These are phyloP conservation scores for Macrochelys suwanniensis DNA, from an alignment of 2,797 vertebrate genomes.

Conservation along the genomic window DNA sequence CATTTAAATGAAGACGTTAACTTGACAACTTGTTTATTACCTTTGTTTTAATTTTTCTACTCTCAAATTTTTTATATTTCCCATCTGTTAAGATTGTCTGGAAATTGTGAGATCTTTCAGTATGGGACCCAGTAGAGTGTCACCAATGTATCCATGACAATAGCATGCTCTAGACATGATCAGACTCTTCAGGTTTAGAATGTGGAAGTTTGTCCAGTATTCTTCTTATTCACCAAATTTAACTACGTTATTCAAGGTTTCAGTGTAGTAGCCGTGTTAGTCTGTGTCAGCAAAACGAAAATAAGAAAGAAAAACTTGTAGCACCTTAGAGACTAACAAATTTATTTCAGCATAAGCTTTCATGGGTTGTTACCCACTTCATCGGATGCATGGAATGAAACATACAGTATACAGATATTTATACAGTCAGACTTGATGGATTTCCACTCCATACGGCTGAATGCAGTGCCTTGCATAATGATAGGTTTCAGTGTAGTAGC, in stretches of 20 bases:
- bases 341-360: too few species aligned
- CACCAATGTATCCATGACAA: background rate
- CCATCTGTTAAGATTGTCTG: background rate
- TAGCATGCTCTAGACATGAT: background rate
- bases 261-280: too few species aligned
- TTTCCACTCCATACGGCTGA: too few species aligned
- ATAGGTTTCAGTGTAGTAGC: too few species aligned
- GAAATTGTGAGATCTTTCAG: background rate
- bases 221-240: background rate
- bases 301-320: too few species aligned
- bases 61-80: background rate
- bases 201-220: background rate
- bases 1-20: slow-evolving; percentile 10
- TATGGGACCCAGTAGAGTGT: background rate
- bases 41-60: background rate
- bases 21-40: slow-evolving; percentile 6
- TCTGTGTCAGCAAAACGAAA: too few species aligned
- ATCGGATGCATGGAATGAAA: too few species aligned
- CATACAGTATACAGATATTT: too few species aligned
- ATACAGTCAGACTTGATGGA: too few species aligned
- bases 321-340: too few species aligned
- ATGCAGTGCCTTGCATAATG: too few species aligned
- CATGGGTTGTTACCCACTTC: too few species aligned
- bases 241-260: background rate
- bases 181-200: background rate